Conservation (phyloP, 2,797 vertebrate genomes). For the Neomorphus geoffroyi region DNA sequence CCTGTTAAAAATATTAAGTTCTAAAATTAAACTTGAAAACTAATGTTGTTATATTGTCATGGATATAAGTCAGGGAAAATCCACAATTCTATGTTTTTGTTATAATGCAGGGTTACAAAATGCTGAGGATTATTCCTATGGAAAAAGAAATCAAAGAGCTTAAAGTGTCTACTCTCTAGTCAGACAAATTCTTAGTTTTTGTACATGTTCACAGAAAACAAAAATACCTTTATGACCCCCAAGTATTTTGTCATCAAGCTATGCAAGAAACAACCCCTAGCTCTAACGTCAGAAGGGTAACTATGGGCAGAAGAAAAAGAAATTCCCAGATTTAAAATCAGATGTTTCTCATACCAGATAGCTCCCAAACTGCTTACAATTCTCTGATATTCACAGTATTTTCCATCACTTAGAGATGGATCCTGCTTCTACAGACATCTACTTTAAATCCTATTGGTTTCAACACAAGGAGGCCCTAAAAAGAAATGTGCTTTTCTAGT, state of each 20-base stretch:
- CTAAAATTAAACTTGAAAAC: slow-evolving; percentile 4
- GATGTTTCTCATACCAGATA: not conserved
- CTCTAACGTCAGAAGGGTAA: not conserved
- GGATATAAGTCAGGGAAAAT: not conserved
- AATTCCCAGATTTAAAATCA: not conserved
- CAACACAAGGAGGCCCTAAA: not conserved
- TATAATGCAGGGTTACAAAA: not conserved
- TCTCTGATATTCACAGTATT: not conserved
- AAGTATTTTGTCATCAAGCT: not conserved
- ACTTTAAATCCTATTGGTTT: not conserved
- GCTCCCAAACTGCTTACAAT: not conserved
- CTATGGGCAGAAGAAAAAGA: not conserved
- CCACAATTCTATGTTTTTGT: not conserved
- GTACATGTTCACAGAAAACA: not conserved
- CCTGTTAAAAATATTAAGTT: not conserved
- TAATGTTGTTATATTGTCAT: not conserved
- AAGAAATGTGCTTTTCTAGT: not conserved
- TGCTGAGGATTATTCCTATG: not conserved
- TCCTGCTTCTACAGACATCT: slow-evolving; percentile 55
- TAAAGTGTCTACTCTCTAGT: not conserved
- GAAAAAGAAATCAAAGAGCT: not conserved
- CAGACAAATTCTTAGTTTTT: not conserved
- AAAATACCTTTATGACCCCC: not conserved
- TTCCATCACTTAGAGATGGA: slow-evolving; percentile 19
- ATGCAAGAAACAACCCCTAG: not conserved